Conservation (phyloP, 2,888 invertebrate species). For the Gerris lacustris region DNA sequence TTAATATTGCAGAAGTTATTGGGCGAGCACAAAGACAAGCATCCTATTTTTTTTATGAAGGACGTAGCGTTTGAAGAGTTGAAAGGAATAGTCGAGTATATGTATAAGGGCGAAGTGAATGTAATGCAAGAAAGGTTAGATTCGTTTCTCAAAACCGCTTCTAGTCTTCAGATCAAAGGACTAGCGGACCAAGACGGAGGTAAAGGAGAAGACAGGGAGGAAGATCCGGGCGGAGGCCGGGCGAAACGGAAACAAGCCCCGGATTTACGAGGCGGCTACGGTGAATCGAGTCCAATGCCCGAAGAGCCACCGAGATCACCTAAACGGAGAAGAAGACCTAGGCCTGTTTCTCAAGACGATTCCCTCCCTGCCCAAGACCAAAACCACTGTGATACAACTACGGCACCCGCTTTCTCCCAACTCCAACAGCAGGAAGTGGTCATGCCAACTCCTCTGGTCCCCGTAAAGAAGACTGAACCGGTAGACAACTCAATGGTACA, state of each 20-base stretch:
- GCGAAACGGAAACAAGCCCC: constrained; percentile 17
- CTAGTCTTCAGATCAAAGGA: constrained; percentile 83
- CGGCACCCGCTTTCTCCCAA: constrained; percentile 11
- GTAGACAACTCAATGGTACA: constrained; percentile 40
- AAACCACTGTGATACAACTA: constrained; percentile 13
- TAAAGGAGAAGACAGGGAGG: constrained; percentile 15
- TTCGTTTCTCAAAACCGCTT: constrained; percentile 76
- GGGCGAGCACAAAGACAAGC: constrained; percentile 80
- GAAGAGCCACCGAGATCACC: constrained; percentile 24
- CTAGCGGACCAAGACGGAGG: constrained; percentile 29
- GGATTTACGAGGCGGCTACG: constrained; percentile 21
- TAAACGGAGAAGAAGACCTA: constrained; percentile 16
- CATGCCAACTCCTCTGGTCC: constrained; percentile 12
- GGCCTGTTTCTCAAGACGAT: constrained; percentile 11
- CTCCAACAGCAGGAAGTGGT: constrained; percentile 10
- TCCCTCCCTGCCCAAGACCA: not conserved
- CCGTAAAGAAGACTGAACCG: constrained; percentile 29
- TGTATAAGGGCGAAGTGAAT: constrained; percentile 88
- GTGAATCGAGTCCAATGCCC: constrained; percentile 23
- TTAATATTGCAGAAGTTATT: constrained; percentile 58
- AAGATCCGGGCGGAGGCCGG: constrained; percentile 11
- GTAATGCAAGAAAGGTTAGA: constrained; percentile 85
- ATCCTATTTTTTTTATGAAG: constrained; percentile 82
- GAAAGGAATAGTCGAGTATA: constrained; percentile 85
- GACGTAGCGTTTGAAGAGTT: constrained; percentile 84